Percentiles rank a stretch among this genome's conserved stretches.
phyloP scores from a whole-genome alignment of 1,140 invertebrate genomes.

The Euura lappo region DNA sequence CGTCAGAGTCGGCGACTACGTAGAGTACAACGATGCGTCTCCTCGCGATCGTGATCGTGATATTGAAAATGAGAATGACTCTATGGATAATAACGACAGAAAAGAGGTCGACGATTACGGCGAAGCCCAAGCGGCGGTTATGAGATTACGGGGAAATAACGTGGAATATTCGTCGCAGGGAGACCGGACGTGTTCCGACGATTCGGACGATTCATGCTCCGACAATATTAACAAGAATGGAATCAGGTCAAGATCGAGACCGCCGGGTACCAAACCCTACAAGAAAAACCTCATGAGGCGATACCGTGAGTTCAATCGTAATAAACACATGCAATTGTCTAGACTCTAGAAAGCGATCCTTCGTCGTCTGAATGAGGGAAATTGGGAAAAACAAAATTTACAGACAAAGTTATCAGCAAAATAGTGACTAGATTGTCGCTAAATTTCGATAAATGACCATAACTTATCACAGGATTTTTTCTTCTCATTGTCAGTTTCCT shows the following conservation, averaged over 20 bases:
- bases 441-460: too few relatives aligned
- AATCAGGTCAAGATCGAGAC: constrained; percentile 44
- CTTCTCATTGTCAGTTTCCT: too few relatives aligned
- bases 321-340: too few relatives aligned
- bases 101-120: constrained; percentile 26
- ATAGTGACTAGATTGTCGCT: too few relatives aligned
- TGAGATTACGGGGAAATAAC: constrained; percentile 39
- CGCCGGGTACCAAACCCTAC: constrained; percentile 75
- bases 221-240: constrained; percentile 52
- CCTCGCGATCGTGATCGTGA: constrained; percentile 27
- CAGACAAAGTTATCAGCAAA: too few relatives aligned
- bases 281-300: constrained; percentile 88
- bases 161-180: constrained; percentile 47
- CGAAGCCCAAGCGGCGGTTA: constrained; percentile 21
- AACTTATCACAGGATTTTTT: too few relatives aligned
- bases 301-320: constrained; percentile 77
- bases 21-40: constrained; percentile 33
- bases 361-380: too few relatives aligned
- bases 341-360: too few relatives aligned
- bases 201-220: constrained; percentile 77
- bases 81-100: constrained; percentile 37
- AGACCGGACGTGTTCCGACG: constrained; percentile 70
- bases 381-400: too few relatives aligned
- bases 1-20: constrained; percentile 52
- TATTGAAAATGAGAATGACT: constrained; percentile 29